phyloP scores from a whole-genome alignment of 2,888 invertebrate genomes.

The Harpalus rufipes region DNA sequence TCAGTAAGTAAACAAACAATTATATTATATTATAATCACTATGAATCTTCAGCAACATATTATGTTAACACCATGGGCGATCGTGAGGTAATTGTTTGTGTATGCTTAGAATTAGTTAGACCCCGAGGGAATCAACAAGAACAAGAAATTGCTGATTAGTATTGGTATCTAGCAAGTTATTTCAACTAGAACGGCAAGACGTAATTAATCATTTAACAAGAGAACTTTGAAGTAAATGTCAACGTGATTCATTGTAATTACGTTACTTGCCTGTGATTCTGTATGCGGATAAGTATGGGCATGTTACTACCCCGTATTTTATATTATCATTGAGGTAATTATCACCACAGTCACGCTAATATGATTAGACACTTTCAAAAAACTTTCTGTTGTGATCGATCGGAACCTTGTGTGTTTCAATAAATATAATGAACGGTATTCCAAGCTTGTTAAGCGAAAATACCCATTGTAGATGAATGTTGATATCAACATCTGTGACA shows the following conservation, averaged over 20 bases:
- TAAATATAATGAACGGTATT: neutral
- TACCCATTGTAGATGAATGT: neutral
- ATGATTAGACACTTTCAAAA: constrained; percentile 55
- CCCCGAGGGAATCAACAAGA: constrained; percentile 13
- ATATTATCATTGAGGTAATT: constrained; percentile 53
- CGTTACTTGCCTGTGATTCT: constrained; percentile 45
- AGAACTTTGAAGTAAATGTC: constrained; percentile 57
- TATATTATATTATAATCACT: neutral
- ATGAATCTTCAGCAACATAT: neutral
- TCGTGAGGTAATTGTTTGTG: constrained; percentile 30
- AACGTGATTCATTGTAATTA: constrained; percentile 60
- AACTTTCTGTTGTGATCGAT: constrained; percentile 31
- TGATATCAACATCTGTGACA: neutral
- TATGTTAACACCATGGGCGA: neutral
- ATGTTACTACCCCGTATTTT: constrained; percentile 50
- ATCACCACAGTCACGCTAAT: constrained; percentile 43
- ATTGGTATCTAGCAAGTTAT: constrained; percentile 49
- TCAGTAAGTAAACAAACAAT: neutral
- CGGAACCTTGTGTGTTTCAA: constrained; percentile 7
- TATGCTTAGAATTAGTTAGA: constrained; percentile 2
- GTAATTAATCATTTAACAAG: constrained; percentile 58
- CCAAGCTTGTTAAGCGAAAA: constrained; percentile 1
- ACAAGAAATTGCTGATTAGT: constrained; percentile 46
- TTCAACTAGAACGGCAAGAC: constrained; percentile 19
- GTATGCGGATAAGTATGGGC: constrained; percentile 46